Base-by-base conservation (phyloP, 2,888 invertebrate species). In the Lapara coniferarum region DNA sequence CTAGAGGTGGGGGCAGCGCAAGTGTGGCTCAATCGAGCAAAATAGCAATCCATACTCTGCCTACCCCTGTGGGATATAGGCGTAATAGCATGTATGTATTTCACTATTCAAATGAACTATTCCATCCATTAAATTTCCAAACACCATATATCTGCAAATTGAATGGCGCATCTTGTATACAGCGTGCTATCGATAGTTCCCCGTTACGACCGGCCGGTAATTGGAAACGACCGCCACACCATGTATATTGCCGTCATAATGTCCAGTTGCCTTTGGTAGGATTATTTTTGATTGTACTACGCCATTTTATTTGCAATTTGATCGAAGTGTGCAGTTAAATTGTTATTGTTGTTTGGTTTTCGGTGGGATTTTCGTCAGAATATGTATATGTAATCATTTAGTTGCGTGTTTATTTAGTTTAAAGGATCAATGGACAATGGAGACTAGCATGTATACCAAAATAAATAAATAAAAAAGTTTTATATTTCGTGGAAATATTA, bases 121-220 rank as follows among this genome's bases (percentile, higher is more conserved):
- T 6, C 4, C 2, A 37, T 30, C 6, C n/a, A 58, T 14, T 37
- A 46, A 66, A 25, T n/a, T 14, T 8, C 57, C 49, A 70, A 73
- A 73, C 69, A 67, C 68, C 72, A 71, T 71, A 19, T 63, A 63
- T 10, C 63, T 8, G 63, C 73, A 73, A 76, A 77, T 75, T 73
- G 77, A 75, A 74, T 72, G 75, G 71, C 71, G 71, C 67, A 71
- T 70, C 71, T 72, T 75, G 71, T 67, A 69, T 74, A 68, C 68
- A 68, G 59, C 71, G 69, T 74, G 82, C 87, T 84, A 88, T 84
- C 81, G 81, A 83, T 81, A 85, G 88, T 85, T 81, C 70, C 74
- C 76, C 72, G 82, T 89, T 87, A 89, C 86, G 88, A 88, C 78
- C 82, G 73, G 56, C 72, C 79, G 72, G 85, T 89, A 89, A 89